Percentiles rank a stretch among this genome's conserved stretches.
phyloP scores from a whole-genome alignment of 1,140 invertebrate species.

The Arctopsyche grandis region DNA sequence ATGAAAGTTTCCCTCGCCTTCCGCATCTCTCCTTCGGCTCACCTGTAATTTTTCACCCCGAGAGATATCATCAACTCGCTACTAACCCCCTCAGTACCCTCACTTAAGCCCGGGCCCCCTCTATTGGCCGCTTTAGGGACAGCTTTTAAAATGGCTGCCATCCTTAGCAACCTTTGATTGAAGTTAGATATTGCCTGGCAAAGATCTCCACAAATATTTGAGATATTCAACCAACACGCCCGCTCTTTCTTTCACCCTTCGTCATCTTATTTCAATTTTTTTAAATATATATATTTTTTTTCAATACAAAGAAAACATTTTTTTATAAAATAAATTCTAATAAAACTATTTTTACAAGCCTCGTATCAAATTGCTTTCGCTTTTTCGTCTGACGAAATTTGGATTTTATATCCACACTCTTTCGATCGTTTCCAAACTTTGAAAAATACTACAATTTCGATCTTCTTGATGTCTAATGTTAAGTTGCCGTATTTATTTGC shows the following conservation, averaged over 20 bases:
- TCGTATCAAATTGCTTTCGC: too few relatives aligned
- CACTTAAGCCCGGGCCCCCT: constrained; percentile 35
- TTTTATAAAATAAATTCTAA: too few relatives aligned
- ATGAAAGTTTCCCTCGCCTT: constrained; percentile 42
- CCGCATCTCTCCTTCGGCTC: constrained; percentile 41
- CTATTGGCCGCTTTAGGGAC: constrained; percentile 39
- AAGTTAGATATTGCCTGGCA: constrained; percentile 38
- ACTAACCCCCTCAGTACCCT: constrained; percentile 44
- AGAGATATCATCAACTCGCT: constrained; percentile 52
- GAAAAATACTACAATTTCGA: too few relatives aligned
- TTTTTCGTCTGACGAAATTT: too few relatives aligned
- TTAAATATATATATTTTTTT: neutral
- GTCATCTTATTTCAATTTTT: neutral
- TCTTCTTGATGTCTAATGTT: too few relatives aligned
- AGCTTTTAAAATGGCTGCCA: constrained; percentile 51
- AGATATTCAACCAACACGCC: constrained; percentile 30
- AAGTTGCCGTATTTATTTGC: too few relatives aligned
- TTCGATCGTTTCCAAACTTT: too few relatives aligned
- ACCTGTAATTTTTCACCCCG: constrained; percentile 54
- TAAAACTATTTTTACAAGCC: too few relatives aligned
- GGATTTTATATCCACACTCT: too few relatives aligned
- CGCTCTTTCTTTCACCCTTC: neutral
- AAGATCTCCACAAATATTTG: constrained; percentile 45
- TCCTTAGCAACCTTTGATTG: constrained; percentile 51
- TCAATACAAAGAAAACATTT: neutral